Base-by-base conservation (phyloP, 2,113 vertebrate genomes). In the Suricata suricatta region DNA sequence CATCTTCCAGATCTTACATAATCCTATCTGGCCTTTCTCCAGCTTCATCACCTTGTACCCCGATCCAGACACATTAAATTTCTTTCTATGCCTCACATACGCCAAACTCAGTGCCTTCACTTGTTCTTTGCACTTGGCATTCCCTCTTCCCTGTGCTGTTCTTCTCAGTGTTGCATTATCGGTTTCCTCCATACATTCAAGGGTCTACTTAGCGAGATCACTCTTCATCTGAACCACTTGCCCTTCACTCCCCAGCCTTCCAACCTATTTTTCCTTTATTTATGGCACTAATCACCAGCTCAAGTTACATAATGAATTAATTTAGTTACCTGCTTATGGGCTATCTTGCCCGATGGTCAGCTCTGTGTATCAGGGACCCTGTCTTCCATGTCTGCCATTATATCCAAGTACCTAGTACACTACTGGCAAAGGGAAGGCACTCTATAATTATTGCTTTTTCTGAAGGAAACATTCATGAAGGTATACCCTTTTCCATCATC, bases 121-220 rank as follows among this genome's bases (percentile, higher is more conserved):
- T 52, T 25, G 0, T 5, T 19, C n/a, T 16, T 16, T 13, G 29
- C 9, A 0, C 11, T 7, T 10, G 11, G 19, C 1, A 0, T 1
- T 4, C 44, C 35, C 10, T 25, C 31, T 14, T 19, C 12, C 8
- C 85, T 71, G 1, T 0, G 10, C 5, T 0, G 0, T 21, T 69
- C n/a, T 7, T 57, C 19, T 50, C n/a, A 16, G 1, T 5, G 3
- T 4, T 27, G 12, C 8, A 3, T 9, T 9, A 7, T 3, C 2
- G 8, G 12, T 23, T 38, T 13, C 38, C 27, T 79, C 38, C 9
- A 8, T 6, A 6, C 16, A 10, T 15, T 25, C 11, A 64, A 29
- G 27, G 12, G 19, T 54, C 84, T 31, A 21, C 63, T 35, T 17
- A n/a, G 38, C 16, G 7, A 82, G 15, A 35, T 2, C 8, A 3